Percentiles rank a stretch among this genome's conserved stretches.
Conservation (phyloP, 92 coral and sea anemone genomes). For the Siderastrea radians region DNA sequence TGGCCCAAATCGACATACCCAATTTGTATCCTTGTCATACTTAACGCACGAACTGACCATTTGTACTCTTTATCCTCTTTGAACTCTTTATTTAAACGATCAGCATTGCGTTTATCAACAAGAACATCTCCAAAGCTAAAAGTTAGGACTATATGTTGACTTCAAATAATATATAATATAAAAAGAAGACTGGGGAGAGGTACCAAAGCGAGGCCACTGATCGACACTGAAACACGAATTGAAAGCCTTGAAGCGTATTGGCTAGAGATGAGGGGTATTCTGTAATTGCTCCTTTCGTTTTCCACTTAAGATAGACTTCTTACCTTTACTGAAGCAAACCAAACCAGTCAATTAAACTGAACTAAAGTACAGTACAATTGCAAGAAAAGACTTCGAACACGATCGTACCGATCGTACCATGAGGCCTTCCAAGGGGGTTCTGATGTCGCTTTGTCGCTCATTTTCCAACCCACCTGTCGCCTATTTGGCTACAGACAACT, state of each 20-base stretch:
- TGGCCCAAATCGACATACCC: slow-evolving; percentile 20
- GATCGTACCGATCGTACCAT: too few species aligned
- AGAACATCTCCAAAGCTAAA: slow-evolving; percentile 15
- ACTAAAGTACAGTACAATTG: too few species aligned
- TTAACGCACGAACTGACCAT: background rate
- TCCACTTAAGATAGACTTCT: background rate
- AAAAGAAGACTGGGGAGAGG: slow-evolving; percentile 19
- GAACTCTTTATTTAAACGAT: too few species aligned
- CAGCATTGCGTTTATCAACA: too few species aligned
- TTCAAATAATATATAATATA: slow-evolving; percentile 3
- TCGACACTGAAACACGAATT: slow-evolving; percentile 32
- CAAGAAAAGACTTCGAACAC: too few species aligned
- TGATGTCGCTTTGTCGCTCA: too few species aligned
- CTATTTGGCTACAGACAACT: background rate
- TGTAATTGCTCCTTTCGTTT: background rate
- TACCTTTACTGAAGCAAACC: too few species aligned
- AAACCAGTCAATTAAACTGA: too few species aligned
- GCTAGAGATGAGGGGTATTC: background rate
- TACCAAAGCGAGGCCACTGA: slow-evolving; percentile 27
- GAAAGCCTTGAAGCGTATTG: background rate
- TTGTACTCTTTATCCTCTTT: slow-evolving; percentile 4
- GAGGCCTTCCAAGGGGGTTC: too few species aligned
- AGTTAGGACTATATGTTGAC: background rate
- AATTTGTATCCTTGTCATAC: too few species aligned
- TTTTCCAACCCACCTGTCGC: background rate